A percentile compares a stretch with the other conserved stretches of the same genome.
phyloP scores from a whole-genome alignment of 2,797 vertebrate species.

The Australoheros facetus region DNA sequence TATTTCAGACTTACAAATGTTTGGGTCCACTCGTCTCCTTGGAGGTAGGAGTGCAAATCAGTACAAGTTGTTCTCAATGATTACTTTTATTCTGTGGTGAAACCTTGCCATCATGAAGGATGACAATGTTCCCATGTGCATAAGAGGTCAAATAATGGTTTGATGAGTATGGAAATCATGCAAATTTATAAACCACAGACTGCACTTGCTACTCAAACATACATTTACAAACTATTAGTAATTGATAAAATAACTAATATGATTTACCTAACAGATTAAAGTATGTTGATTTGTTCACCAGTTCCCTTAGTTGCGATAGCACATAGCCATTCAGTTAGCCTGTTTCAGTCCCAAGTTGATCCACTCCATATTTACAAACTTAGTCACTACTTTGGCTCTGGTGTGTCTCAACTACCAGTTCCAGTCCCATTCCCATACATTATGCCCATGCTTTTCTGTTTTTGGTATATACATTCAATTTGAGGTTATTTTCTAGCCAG shows the following conservation, averaged over 20 bases:
- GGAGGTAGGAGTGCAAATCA: neutral
- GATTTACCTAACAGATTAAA: too few relatives aligned
- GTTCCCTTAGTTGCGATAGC: too few relatives aligned
- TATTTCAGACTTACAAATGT: neutral
- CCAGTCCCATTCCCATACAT: neutral
- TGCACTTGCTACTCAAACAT: neutral
- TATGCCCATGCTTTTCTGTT: neutral
- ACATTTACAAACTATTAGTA: neutral
- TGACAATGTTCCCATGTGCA: neutral
- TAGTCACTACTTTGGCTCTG: neutral
- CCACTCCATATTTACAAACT: neutral
- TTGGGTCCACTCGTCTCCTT: neutral
- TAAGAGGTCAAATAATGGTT: neutral
- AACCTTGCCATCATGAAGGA: neutral
- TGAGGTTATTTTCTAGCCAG: neutral
- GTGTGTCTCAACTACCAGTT: neutral
- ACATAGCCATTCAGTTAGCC: neutral
- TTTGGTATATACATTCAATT: neutral
- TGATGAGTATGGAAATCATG: neutral
- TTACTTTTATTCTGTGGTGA: neutral
- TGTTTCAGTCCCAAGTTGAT: neutral
- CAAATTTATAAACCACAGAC: neutral
- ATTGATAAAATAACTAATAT: neutral
- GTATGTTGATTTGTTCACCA: too few relatives aligned
- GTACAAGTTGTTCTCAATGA: neutral